Conservation (phyloP, 2,797 vertebrate species). For the Smutsia temminckii region DNA sequence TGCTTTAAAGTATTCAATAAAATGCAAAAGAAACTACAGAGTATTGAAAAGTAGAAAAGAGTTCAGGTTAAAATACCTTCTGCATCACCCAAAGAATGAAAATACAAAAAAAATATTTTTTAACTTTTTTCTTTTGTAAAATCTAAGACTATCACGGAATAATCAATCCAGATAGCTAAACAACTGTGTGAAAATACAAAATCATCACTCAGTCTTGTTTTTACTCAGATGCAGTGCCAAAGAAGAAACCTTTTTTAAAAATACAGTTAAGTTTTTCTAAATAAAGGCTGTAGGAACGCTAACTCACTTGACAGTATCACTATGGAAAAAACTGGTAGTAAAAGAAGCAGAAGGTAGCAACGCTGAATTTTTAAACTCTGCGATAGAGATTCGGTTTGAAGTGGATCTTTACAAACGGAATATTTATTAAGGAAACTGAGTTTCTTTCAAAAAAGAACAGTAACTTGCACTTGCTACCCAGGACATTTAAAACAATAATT, state of each 20-base stretch:
- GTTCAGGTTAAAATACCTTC: constrained; percentile 30
- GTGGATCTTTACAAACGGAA: constrained; percentile 37
- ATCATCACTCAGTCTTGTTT: constrained; percentile 53
- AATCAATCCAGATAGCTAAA: constrained; percentile 53
- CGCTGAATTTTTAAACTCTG: neutral
- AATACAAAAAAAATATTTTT: constrained; percentile 42
- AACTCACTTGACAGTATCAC: neutral
- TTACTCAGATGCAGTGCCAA: constrained; percentile 44
- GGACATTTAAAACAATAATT: constrained; percentile 36
- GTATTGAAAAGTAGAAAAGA: neutral
- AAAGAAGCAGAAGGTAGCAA: neutral
- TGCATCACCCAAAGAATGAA: neutral
- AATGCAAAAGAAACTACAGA: constrained; percentile 40
- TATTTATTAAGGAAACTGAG: neutral
- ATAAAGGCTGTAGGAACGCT: constrained; percentile 32
- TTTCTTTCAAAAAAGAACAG: constrained; percentile 44
- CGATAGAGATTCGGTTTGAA: neutral
- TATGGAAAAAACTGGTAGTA: too few relatives aligned
- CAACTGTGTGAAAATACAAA: constrained; percentile 67
- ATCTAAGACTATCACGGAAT: constrained; percentile 35
- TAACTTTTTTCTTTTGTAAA: constrained; percentile 68
- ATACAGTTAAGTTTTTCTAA: constrained; percentile 60
- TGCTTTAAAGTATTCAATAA: constrained; percentile 46
- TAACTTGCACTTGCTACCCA: neutral
- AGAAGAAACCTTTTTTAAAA: constrained; percentile 1